Conservation (phyloP, 1,140 invertebrate species). For the Cyphomyrmex costatus region DNA sequence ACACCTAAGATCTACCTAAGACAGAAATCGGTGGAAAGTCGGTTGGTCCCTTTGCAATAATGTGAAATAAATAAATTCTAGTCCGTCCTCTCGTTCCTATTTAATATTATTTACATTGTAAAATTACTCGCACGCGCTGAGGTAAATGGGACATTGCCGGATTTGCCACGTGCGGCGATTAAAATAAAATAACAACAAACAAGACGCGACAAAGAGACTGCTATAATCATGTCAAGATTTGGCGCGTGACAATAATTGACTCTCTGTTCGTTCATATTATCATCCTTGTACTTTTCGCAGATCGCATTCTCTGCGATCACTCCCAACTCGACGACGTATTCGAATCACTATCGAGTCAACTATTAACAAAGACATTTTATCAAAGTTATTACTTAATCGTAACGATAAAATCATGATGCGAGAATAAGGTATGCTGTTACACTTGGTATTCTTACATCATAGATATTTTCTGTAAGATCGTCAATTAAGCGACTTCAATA, state of each 20-base stretch:
- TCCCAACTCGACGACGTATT: background rate
- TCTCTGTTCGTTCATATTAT: conserved; percentile 57
- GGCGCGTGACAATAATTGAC: conserved; percentile 65
- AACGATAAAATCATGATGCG: background rate
- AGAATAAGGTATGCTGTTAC: no score
- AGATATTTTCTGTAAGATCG: conserved; percentile 15
- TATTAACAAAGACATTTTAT: conserved; percentile 29
- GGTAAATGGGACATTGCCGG: conserved; percentile 70
- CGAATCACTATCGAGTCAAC: background rate
- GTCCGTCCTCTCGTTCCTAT: conserved; percentile 77
- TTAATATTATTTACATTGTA: conserved; percentile 85
- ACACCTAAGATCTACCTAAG: conserved; percentile 85
- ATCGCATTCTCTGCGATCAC: background rate
- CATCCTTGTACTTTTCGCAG: background rate
- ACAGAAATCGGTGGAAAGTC: conserved; percentile 87
- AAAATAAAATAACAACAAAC: conserved; percentile 68
- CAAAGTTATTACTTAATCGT: conserved; percentile 18
- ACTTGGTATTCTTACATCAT: no score
- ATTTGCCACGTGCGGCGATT: conserved; percentile 66
- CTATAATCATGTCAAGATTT: conserved; percentile 41
- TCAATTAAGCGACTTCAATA: background rate
- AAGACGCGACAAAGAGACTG: conserved; percentile 61
- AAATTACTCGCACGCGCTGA: conserved; percentile 71
- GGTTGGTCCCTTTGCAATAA: conserved; percentile 83
- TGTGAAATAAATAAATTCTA: conserved; percentile 83